phyloP scores from a whole-genome alignment of 2,113 vertebrate genomes.

The Pseudorasbora parva region DNA sequence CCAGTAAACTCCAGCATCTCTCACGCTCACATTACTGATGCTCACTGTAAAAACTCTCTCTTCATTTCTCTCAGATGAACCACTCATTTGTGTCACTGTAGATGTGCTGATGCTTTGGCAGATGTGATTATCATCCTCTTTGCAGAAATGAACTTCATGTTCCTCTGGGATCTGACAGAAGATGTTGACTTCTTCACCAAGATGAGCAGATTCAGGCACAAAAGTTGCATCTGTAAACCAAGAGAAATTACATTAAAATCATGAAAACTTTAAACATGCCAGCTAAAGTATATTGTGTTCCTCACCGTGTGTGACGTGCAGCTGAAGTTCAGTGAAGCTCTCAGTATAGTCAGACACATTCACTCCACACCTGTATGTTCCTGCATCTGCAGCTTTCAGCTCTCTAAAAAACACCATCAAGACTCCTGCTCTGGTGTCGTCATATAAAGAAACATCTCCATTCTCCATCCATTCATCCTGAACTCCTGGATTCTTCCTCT shows the following conservation, averaged over 20 bases:
- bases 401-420: constrained; percentile 36
- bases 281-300: background rate
- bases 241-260: background rate
- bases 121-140: background rate
- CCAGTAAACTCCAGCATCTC: constrained; percentile 53
- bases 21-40: constrained; percentile 27
- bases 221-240: background rate
- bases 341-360: background rate
- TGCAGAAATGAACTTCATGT: constrained; percentile 42
- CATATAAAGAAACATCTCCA: constrained; percentile 41
- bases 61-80: constrained; percentile 21
- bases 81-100: background rate
- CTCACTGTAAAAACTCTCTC: constrained; percentile 49
- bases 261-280: too few species aligned
- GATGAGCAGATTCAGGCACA: background rate
- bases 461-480: constrained; percentile 1
- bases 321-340: background rate
- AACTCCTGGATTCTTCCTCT: background rate
- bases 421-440: constrained; percentile 28
- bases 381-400: constrained; percentile 30
- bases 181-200: constrained; percentile 39
- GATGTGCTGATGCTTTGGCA: constrained; percentile 10
- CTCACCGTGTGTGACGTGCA: background rate
- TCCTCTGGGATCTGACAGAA: constrained; percentile 31
- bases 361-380: constrained; percentile 35